These are phyloP conservation scores for Malthinus seriepunctatus DNA, from an alignment of 2,888 invertebrate genomes.

Conservation along the genomic window DNA sequence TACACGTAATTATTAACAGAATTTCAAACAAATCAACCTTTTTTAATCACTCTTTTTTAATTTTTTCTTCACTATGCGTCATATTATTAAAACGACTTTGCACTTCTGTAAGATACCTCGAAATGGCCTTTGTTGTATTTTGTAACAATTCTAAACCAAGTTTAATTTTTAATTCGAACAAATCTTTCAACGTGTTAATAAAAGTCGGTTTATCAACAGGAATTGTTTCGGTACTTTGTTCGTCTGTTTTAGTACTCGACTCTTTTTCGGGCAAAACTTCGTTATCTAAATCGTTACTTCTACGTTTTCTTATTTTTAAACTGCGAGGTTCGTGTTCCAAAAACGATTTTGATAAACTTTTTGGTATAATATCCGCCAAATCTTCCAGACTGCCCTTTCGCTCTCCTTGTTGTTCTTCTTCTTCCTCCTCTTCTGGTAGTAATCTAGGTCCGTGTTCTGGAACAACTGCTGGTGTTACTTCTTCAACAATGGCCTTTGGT, in stretches of 20 bases:
- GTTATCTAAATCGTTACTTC: conserved; percentile 20
- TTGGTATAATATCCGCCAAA: not conserved
- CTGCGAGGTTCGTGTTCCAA: conserved; percentile 67
- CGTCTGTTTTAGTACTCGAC: conserved; percentile 26
- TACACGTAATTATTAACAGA: no score
- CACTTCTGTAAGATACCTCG: conserved; percentile 65
- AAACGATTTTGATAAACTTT: conserved; percentile 57
- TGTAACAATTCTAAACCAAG: conserved; percentile 70
- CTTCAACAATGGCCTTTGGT: conserved; percentile 61
- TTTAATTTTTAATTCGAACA: conserved; percentile 70
- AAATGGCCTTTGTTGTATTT: conserved; percentile 68
- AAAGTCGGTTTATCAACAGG: conserved; percentile 50
- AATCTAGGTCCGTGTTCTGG: conserved; percentile 68
- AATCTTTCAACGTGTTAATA: conserved; percentile 63
- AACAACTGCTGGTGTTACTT: conserved; percentile 62
- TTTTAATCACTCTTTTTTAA: not conserved
- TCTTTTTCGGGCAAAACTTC: conserved; percentile 20
- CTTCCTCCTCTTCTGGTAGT: conserved; percentile 11
- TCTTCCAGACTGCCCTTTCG: not conserved
- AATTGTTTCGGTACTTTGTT: conserved; percentile 23
- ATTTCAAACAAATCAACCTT: no score
- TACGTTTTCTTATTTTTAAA: conserved; percentile 36
- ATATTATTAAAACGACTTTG: conserved; percentile 50
- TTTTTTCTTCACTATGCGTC: conserved; percentile 10
- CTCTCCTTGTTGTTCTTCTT: not conserved